A percentile compares a stretch with the other conserved stretches of the same genome.
phyloP scores from a whole-genome alignment of 1,140 invertebrate genomes.

The Scaptomyza montana region DNA sequence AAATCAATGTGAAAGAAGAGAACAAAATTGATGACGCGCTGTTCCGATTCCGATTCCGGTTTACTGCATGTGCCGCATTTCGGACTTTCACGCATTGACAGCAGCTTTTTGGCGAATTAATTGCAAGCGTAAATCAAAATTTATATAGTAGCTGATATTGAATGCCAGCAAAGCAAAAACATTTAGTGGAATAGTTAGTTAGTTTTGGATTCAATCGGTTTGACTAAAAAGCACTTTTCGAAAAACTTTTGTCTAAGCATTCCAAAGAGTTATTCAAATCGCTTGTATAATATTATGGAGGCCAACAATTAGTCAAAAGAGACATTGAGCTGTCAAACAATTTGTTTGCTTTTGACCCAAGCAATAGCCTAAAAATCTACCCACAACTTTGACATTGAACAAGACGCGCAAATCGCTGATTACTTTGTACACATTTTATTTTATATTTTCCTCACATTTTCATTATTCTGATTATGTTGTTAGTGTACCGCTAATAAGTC shows the following conservation, averaged over 20 bases:
- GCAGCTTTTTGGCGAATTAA: conserved; percentile 64
- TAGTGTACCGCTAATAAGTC: conserved; percentile 34
- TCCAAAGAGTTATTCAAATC: not conserved
- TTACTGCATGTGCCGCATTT: not conserved
- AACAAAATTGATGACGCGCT: conserved; percentile 31
- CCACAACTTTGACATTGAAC: conserved; percentile 5
- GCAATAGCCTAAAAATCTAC: not conserved
- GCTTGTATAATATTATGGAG: too few species aligned
- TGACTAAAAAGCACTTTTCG: too few species aligned
- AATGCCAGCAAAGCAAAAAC: conserved; percentile 39
- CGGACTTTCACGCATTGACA: conserved; percentile 20
- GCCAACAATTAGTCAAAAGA: conserved; percentile 51
- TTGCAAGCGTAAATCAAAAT: conserved; percentile 64
- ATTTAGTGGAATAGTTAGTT: not conserved
- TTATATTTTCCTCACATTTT: conserved; percentile 28
- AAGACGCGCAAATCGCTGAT: too few species aligned
- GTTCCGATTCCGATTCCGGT: conserved; percentile 65
- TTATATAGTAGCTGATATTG: conserved; percentile 33
- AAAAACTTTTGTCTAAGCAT: too few species aligned
- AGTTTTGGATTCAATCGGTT: not conserved
- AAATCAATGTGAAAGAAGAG: conserved; percentile 36
- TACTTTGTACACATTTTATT: conserved; percentile 14
- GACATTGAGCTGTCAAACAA: conserved; percentile 3
- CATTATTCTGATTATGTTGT: conserved; percentile 43
- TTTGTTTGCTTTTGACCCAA: conserved; percentile 33